Conservation (phyloP, 2,797 vertebrate species). For the Sternotherus odoratus region DNA sequence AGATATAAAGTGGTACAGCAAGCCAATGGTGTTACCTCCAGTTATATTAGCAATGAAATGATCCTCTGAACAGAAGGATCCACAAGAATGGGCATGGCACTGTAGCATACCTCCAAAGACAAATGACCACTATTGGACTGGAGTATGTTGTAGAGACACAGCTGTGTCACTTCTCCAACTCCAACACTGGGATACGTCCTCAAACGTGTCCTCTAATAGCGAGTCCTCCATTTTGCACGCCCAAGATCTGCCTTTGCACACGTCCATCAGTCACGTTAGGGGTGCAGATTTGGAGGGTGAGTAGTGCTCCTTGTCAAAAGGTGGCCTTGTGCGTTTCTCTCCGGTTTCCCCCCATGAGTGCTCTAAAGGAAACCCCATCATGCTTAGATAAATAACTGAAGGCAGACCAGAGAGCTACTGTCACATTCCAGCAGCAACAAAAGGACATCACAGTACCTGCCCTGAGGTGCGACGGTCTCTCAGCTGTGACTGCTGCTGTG, state of each 20-base stretch:
- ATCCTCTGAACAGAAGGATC: background rate
- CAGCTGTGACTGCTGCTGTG: fast-evolving
- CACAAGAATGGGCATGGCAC: background rate
- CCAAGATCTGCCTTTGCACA: background rate
- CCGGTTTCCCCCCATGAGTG: background rate
- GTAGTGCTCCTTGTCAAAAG: background rate
- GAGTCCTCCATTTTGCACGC: background rate
- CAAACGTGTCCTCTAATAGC: background rate
- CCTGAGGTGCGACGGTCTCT: background rate
- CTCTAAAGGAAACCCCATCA: background rate
- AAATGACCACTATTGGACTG: background rate
- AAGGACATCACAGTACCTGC: background rate
- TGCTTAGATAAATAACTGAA: background rate
- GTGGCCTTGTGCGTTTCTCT: background rate
- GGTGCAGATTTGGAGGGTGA: background rate
- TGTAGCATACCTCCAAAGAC: background rate
- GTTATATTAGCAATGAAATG: background rate
- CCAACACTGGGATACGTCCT: background rate
- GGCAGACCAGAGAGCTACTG: background rate
- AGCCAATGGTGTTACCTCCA: background rate
- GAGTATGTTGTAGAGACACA: background rate
- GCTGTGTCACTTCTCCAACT: background rate
- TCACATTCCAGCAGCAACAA: background rate
- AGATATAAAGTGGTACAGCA: background rate
- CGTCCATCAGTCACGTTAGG: background rate